Base-by-base conservation (phyloP, 2,888 invertebrate genomes). In the Thysanoteuthis rhombus region DNA sequence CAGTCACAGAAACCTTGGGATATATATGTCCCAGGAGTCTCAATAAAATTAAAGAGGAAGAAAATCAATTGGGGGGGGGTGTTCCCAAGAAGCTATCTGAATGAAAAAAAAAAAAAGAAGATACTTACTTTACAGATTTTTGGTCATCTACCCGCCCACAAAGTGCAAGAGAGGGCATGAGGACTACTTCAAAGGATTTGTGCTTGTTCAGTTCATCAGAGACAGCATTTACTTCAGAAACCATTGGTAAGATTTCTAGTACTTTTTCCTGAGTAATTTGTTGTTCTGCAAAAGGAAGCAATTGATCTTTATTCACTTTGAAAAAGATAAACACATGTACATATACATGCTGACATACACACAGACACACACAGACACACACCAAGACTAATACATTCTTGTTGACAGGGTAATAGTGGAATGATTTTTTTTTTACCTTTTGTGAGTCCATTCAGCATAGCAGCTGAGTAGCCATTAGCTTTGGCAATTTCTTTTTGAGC, bases 401-500 rank as follows among this genome's bases (percentile, higher is more conserved):
- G 19, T 75, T 75, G 75, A 36, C n/a, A 75, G 12, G 52, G 90
- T 6, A 92, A 92, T 32, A 93, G 32, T 12, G 42, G 28, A 36
- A n/a, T 75, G 25, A 42, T 75, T 75, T 1, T n/a, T 75, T 75
- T n/a, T 36, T n/a, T 94, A 97, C 97, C 97, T 96, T 97, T 97
- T 39, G 97, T 96, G 52, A 97, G 95, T 19, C 96, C 97, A 92
- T 96, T 95, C 45, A 95, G 95, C 42, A 96, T 95, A 0, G 96
- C 96, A 45, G 96, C 96, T 32, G 96, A 96, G 94, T 97, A 97
- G 32, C 97, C 97, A 93, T 97, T 97, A 45, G 97, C 97, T 94
- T 97, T 96, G 52, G 97, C 97, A 93, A 97, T 97, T 95, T 97
- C 97, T 94, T 97, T 97, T 95, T 97, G 97, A 42, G 97, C 97